phyloP scores from a whole-genome alignment of 2,797 vertebrate species.

The Diceros bicornis region DNA sequence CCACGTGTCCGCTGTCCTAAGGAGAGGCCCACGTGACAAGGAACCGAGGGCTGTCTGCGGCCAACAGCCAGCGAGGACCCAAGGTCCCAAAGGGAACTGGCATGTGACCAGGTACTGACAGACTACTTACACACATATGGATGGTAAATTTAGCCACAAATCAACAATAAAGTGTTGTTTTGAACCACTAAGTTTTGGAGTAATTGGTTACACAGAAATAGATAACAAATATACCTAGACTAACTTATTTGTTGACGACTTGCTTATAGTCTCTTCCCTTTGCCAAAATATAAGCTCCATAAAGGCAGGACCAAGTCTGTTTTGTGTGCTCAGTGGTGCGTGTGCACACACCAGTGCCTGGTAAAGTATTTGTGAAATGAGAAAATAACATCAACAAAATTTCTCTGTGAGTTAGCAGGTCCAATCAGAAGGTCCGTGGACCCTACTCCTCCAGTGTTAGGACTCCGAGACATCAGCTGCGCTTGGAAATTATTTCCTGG shows the following conservation, averaged over 20 bases:
- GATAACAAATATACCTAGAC: neutral
- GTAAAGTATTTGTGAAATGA: neutral
- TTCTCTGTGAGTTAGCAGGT: neutral
- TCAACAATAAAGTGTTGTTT: neutral
- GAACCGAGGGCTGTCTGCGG: neutral
- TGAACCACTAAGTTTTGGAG: neutral
- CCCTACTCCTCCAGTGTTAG: neutral
- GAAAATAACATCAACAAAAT: neutral
- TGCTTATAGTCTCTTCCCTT: neutral
- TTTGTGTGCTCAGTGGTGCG: accelerated
- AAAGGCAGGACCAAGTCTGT: neutral
- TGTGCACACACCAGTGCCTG: accelerated
- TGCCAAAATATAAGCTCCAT: neutral
- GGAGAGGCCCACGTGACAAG: neutral
- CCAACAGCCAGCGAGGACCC: no score
- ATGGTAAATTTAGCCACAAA: neutral
- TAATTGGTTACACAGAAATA: neutral
- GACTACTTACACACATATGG: neutral
- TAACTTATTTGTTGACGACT: neutral
- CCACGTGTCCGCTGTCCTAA: accelerated
- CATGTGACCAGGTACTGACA: neutral
- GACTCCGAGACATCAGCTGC: neutral
- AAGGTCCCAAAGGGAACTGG: neutral
- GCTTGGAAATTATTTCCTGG: neutral
- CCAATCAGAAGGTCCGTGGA: neutral